Conservation (phyloP, 1,140 invertebrate species). For the Anoplophora glabripennis region DNA sequence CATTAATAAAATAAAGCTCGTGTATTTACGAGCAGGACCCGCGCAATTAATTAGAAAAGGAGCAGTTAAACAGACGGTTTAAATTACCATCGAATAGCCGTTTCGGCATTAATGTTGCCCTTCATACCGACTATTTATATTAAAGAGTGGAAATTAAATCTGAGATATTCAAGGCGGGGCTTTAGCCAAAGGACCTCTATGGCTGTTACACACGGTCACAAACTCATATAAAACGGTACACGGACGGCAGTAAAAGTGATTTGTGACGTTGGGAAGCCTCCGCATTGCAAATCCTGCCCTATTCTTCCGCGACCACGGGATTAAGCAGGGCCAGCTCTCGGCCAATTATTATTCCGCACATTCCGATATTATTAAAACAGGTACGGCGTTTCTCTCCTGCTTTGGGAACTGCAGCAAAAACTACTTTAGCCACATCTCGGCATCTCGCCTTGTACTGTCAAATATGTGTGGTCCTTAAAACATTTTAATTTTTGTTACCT, state of each 20-base stretch:
- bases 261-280: slow-evolving; percentile 44
- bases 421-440: no score
- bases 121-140: slow-evolving; percentile 35
- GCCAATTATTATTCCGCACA: slow-evolving; percentile 39
- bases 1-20: no score
- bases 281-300: slow-evolving; percentile 43
- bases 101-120: slow-evolving; percentile 21
- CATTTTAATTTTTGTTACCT: no score
- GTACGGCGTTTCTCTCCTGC: neutral
- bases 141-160: slow-evolving; percentile 45
- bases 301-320: slow-evolving; percentile 35
- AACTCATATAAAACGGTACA: slow-evolving; percentile 13
- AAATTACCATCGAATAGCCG: slow-evolving; percentile 21
- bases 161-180: slow-evolving; percentile 43
- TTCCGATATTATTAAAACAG: slow-evolving; percentile 32
- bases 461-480: no score
- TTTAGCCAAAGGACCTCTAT: slow-evolving; percentile 39
- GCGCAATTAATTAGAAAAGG: slow-evolving; percentile 29
- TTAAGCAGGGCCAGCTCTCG: slow-evolving; percentile 34
- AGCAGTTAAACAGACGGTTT: slow-evolving; percentile 22
- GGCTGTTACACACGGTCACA: slow-evolving; percentile 18
- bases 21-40: no score
- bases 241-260: slow-evolving; percentile 45
- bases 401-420: no score
- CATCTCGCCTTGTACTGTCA: no score